phyloP scores from a whole-genome alignment of 2,113 vertebrate genomes.

The Charina bottae region DNA sequence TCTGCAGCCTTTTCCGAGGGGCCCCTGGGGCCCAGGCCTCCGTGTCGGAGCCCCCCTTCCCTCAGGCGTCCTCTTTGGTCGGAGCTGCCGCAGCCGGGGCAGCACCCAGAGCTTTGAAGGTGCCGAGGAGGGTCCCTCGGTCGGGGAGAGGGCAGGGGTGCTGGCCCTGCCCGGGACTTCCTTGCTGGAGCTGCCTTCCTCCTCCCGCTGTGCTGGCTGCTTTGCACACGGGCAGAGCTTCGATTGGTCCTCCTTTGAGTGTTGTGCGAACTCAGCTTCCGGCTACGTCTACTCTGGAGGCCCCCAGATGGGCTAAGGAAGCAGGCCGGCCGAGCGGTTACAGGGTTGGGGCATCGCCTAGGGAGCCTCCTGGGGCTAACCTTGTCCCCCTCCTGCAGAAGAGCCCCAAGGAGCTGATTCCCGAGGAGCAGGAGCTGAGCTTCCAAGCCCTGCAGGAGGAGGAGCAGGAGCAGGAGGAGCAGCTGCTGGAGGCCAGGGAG shows the following conservation, averaged over 20 bases:
- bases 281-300: too few species aligned
- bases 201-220: too few species aligned
- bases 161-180: too few species aligned
- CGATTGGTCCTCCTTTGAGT: too few species aligned
- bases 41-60: accelerated
- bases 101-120: background rate
- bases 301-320: background rate
- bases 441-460: conserved; percentile 86
- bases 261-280: background rate
- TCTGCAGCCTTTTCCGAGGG: too few species aligned
- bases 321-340: background rate
- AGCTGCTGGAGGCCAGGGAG: conserved; percentile 27
- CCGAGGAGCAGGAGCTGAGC: conserved; percentile 85
- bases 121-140: background rate
- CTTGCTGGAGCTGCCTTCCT: too few species aligned
- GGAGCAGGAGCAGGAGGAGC: conserved; percentile 27
- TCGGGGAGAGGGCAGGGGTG: too few species aligned
- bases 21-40: too few species aligned
- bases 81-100: too few species aligned
- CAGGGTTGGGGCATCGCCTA: too few species aligned
- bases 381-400: conserved; percentile 69
- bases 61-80: background rate
- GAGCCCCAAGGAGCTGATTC: conserved; percentile 83
- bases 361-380: too few species aligned
- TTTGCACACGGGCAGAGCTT: too few species aligned